These are phyloP conservation scores for Labeo calbasu DNA, from an alignment of 2,797 vertebrate genomes.

Conservation along the genomic window DNA sequence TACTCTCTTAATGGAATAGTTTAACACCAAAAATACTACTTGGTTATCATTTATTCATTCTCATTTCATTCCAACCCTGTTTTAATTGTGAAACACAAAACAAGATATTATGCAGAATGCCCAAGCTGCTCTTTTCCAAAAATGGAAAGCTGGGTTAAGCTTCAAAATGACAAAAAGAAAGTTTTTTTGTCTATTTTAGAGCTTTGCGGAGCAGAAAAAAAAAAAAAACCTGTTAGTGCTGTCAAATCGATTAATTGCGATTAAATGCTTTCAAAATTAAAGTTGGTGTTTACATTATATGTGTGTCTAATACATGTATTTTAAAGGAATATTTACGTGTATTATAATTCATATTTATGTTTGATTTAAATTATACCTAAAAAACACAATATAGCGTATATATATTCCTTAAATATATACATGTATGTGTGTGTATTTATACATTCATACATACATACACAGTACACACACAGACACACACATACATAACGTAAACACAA, in stretches of 20 bases:
- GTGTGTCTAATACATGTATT: background rate
- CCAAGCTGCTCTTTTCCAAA: background rate
- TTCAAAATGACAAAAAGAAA: background rate
- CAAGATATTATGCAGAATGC: background rate
- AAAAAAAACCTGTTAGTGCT: too few species aligned
- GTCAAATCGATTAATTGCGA: too few species aligned
- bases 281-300: background rate
- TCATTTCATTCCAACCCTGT: background rate
- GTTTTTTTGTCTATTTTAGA: background rate
- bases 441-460: too few species aligned
- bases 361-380: too few species aligned
- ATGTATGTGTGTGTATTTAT: too few species aligned
- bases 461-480: background rate
- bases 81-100: conserved; percentile 1
- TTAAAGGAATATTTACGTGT: too few species aligned
- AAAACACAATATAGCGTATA: too few species aligned
- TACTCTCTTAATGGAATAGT: background rate
- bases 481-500: background rate
- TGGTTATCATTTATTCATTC: background rate
- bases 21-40: background rate
- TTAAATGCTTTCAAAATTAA: too few species aligned
- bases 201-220: background rate
- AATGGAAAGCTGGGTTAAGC: background rate
- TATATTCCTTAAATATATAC: too few species aligned
- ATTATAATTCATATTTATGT: too few species aligned